Conservation (phyloP, 2,797 vertebrate species). For the Sebastes alutus region DNA sequence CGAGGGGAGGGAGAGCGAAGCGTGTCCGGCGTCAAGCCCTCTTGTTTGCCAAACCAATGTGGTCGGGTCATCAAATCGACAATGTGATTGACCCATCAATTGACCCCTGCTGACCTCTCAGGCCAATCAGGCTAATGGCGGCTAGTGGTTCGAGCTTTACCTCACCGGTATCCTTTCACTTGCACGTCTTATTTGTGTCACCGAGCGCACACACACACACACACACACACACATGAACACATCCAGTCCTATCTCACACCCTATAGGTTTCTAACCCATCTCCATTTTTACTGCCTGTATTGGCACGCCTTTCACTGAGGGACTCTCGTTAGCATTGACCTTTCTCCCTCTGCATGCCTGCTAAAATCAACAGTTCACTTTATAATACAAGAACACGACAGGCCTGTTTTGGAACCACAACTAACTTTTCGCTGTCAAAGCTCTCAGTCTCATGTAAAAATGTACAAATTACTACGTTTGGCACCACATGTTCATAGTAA, state of each 20-base stretch:
- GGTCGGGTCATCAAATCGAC: conserved; percentile 80
- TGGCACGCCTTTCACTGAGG: conserved; percentile 40
- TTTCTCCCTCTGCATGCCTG: conserved; percentile 50
- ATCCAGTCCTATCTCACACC: conserved; percentile 45
- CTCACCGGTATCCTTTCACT: conserved; percentile 57
- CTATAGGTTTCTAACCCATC: conserved; percentile 72
- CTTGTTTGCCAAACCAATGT: conserved; percentile 61
- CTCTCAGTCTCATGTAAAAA: neutral
- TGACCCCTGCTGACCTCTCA: conserved; percentile 80
- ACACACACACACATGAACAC: conserved; percentile 23
- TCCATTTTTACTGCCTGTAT: conserved; percentile 69
- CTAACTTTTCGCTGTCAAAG: neutral
- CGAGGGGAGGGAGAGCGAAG: conserved; percentile 38
- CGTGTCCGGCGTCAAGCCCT: conserved; percentile 39
- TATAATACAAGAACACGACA: conserved; percentile 20
- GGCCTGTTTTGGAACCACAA: neutral
- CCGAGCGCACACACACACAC: conserved; percentile 4
- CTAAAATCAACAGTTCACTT: conserved; percentile 66
- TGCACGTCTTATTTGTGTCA: conserved; percentile 21
- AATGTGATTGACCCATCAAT: conserved; percentile 81
- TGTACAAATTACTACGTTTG: conserved; percentile 6
- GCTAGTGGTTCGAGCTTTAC: conserved; percentile 50
- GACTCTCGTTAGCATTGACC: conserved; percentile 74
- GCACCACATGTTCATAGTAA: conserved; percentile 43
- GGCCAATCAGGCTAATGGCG: conserved; percentile 86